These are phyloP conservation scores for Platerodrilus igneus DNA, from an alignment of 2,888 invertebrate species.

Conservation along the genomic window DNA sequence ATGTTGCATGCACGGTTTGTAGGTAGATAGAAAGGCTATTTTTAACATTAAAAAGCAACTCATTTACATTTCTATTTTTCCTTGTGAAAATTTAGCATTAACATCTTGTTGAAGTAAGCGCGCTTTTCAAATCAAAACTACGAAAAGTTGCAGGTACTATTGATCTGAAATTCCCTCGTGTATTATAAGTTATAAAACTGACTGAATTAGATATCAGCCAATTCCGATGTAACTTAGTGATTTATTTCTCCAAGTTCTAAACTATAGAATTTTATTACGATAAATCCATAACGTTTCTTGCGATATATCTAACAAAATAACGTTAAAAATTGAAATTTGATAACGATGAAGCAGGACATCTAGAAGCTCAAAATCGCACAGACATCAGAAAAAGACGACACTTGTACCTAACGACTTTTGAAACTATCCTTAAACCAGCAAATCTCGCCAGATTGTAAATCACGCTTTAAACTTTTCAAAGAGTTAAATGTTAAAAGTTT, in stretches of 20 bases:
- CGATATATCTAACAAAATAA: constrained; percentile 2
- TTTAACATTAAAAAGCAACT: too few species aligned
- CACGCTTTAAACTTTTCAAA: too few species aligned
- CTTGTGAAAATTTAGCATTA: too few species aligned
- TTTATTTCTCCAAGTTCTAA: constrained; percentile 21
- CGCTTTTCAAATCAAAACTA: too few species aligned
- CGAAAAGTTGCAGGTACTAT: too few species aligned
- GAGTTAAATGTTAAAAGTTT: too few species aligned
- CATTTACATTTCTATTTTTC: too few species aligned
- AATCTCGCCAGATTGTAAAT: constrained; percentile 28
- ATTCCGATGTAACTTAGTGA: constrained; percentile 26
- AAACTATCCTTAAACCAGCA: constrained; percentile 37
- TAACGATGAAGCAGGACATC: neutral
- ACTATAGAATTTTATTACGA: constrained; percentile 23
- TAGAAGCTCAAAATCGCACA: constrained; percentile 25
- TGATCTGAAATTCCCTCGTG: too few species aligned
- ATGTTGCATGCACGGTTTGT: constrained; percentile 49
- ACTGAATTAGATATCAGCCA: constrained; percentile 32
- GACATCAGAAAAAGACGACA: constrained; percentile 35
- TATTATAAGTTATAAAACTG: too few species aligned
- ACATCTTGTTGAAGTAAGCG: too few species aligned
- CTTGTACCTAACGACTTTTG: constrained; percentile 41
- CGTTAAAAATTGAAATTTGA: constrained; percentile 6
- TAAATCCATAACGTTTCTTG: constrained; percentile 17
- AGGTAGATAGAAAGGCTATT: constrained; percentile 48